These are phyloP conservation scores for Meteorus cinctellus DNA, from an alignment of 2,888 invertebrate species.

Conservation along the genomic window DNA sequence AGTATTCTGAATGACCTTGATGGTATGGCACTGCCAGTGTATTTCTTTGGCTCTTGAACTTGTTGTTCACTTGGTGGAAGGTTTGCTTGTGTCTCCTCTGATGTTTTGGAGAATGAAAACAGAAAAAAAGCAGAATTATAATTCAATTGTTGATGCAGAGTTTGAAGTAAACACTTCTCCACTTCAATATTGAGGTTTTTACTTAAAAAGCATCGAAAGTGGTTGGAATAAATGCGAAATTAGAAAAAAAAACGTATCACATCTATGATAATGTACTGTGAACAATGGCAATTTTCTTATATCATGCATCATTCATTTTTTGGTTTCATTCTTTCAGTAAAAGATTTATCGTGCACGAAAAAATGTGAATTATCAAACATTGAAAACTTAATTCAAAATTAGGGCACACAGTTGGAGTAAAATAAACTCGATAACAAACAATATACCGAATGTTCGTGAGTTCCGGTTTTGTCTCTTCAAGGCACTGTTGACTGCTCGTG, in stretches of 20 bases:
- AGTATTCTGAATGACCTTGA: constrained; percentile 86
- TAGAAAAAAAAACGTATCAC: too few relatives aligned
- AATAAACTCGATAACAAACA: constrained; percentile 23
- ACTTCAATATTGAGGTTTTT: not conserved
- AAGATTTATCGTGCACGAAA: not conserved
- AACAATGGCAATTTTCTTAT: not conserved
- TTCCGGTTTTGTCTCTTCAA: constrained; percentile 67
- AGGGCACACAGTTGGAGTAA: too few relatives aligned
- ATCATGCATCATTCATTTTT: not conserved
- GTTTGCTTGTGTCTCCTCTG: constrained; percentile 66
- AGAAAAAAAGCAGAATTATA: constrained; percentile 21
- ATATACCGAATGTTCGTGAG: constrained; percentile 68
- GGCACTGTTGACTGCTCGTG: constrained; percentile 59
- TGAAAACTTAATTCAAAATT: not conserved
- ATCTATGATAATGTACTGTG: too few relatives aligned
- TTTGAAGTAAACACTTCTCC: not conserved
- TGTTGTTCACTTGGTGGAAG: constrained; percentile 80
- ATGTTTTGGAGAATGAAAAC: constrained; percentile 29
- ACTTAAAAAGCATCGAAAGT: too few relatives aligned
- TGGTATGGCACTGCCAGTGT: constrained; percentile 86
- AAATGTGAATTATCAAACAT: not conserved
- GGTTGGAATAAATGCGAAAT: too few relatives aligned
- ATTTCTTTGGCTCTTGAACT: constrained; percentile 81
- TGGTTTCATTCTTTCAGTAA: not conserved
- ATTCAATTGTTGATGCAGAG: too few relatives aligned